Evolutionary conservation across 2,797 vertebrate genomes (phyloP).

Genomic region (Myotis daubentonii): DNA sequence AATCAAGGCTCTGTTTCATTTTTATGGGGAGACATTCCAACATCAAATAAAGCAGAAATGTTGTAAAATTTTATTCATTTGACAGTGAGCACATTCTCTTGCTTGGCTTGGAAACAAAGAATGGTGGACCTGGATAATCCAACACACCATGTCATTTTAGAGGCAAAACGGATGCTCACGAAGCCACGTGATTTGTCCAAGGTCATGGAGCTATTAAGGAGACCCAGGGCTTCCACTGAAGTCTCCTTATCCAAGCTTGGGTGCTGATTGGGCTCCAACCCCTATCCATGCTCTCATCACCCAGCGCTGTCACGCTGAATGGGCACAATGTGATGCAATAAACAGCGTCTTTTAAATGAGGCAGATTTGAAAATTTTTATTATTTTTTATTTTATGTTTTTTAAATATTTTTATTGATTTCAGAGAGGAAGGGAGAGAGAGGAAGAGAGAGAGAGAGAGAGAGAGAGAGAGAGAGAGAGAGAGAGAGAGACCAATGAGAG

Average conservation of each 20-base stretch:
- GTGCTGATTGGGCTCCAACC: background rate
- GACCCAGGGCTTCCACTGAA: background rate
- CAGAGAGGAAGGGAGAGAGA: no score
- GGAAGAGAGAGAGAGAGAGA: no score
- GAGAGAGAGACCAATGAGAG: no score
- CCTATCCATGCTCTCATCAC: background rate
- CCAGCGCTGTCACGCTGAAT: background rate
- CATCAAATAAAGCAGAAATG: background rate
- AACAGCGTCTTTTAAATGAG: background rate
- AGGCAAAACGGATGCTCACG: background rate
- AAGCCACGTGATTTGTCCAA: background rate
- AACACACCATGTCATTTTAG: background rate
- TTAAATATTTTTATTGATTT: no score
- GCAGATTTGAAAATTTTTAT: background rate
- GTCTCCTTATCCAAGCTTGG: background rate
- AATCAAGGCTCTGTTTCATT: background rate
- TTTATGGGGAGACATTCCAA: background rate
- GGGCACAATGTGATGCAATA: background rate
- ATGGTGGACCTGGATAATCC: background rate
- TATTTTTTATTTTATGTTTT: no score
- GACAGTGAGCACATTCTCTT: background rate
- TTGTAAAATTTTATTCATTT: background rate
- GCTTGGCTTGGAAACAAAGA: background rate
- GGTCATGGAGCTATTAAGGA: background rate
- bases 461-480: no score